Evolutionary conservation across 2,113 vertebrate species (phyloP), one percentile per base, ranked within the genome.

Genomic region (Cyanoramphus novaezelandiae): DNA sequence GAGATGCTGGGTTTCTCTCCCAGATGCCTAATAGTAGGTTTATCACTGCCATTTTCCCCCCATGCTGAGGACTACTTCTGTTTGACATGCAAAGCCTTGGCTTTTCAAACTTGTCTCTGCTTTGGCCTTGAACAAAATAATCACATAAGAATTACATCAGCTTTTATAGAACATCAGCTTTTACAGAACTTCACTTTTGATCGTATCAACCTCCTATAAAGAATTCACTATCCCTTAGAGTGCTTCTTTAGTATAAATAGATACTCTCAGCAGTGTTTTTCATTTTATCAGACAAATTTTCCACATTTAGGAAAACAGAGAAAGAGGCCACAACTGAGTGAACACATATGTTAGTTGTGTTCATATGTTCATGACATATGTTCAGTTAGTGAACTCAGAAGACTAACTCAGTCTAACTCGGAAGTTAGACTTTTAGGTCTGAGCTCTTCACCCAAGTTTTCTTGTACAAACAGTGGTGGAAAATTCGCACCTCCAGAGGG

Each of bases 41-140:
- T 96, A 53, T 94, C 92, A 87, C 93, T 96, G 83, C 96, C 93
- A 96, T 93, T 97, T 96, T 93, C 80, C 88, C 88, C 88, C 68
- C 96, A 86, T 95, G 92, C 94, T 95, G 93, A 94, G 93, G 86
- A 88, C 83, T 62, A 33, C 69, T 89, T 79, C 82, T 91, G 62
- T 87, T 91, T 87, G 70, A 67, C 78, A 85, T 95, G 86, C 80
- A 94, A 95, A 94, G 81, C 78, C 50, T 69, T 82, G 67, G 70
- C 88, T 89, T 92, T 92, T 93, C 70, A 87, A 70, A 93, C 81
- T 88, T 85, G n/a, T 82, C 57, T 92, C 77, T 82, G 52, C 57
- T 76, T 53, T 95, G 69, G 93, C 65, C 91, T 92, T 86, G 67
- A 94, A 91, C 2, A 4, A 84, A 85, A 87, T 82, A 93, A 92